Conservation (phyloP, 2,797 vertebrate genomes). For the Cirrhinus mrigala region DNA sequence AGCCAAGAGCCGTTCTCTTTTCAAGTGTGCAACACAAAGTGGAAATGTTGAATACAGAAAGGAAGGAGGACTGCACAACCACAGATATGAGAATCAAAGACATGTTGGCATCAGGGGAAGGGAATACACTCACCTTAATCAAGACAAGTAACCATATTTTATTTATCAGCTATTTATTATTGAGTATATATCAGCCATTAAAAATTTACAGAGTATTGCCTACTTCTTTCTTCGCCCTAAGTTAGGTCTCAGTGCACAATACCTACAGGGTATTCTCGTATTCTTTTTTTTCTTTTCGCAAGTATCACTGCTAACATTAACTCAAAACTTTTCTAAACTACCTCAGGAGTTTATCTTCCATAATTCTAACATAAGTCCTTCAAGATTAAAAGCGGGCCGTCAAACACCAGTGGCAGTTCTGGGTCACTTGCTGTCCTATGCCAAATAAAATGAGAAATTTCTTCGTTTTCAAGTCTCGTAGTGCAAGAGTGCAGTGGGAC, state of each 20-base stretch:
- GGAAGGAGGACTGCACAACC: conserved; percentile 71
- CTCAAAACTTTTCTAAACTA: conserved; percentile 69
- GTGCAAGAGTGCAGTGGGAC: neutral
- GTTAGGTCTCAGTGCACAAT: conserved; percentile 68
- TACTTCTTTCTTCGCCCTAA: conserved; percentile 70
- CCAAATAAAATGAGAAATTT: neutral
- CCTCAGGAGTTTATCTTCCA: conserved; percentile 61
- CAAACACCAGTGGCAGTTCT: conserved; percentile 7
- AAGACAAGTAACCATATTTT: conserved; percentile 78
- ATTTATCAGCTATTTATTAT: conserved; percentile 80
- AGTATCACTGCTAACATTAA: conserved; percentile 69
- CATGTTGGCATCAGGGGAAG: conserved; percentile 68
- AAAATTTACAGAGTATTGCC: conserved; percentile 73
- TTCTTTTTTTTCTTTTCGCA: conserved; percentile 57
- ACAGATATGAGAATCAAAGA: conserved; percentile 74
- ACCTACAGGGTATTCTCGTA: conserved; percentile 66
- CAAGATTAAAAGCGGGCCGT: conserved; percentile 29
- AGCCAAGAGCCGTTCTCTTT: conserved; percentile 73
- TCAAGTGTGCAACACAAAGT: conserved; percentile 76
- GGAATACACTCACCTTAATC: conserved; percentile 78
- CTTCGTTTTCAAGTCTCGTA: neutral
- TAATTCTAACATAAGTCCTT: conserved; percentile 69
- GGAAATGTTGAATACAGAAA: conserved; percentile 76
- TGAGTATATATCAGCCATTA: conserved; percentile 74
- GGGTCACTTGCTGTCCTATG: conserved; percentile 23